A percentile compares a stretch with the other conserved stretches of the same genome.
These are phyloP conservation scores for Acropternis orthonyx DNA, from an alignment of 2,797 vertebrate genomes.

Conservation along the genomic window DNA sequence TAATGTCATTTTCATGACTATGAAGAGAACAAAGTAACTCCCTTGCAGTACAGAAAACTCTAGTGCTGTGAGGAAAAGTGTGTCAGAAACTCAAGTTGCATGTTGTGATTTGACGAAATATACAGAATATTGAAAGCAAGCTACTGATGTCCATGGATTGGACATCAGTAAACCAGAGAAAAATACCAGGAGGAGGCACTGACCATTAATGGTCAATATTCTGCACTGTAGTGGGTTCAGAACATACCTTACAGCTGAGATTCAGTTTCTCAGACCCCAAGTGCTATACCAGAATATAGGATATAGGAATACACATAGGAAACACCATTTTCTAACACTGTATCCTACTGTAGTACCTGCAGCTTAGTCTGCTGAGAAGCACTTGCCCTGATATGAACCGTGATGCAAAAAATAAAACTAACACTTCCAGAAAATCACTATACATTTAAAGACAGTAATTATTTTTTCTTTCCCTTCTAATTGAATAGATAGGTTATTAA, in stretches of 20 bases:
- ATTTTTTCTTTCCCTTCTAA: neutral
- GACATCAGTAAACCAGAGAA: neutral
- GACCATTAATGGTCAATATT: neutral
- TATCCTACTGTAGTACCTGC: neutral
- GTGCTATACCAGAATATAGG: neutral
- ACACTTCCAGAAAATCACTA: neutral
- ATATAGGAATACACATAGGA: neutral
- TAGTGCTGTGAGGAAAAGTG: neutral
- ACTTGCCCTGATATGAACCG: neutral
- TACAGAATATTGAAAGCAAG: neutral
- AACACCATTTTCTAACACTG: neutral
- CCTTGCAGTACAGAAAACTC: neutral
- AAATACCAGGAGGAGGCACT: neutral
- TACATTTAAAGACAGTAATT: neutral
- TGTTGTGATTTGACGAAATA: neutral
- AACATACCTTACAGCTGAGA: neutral
- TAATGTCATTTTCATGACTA: neutral
- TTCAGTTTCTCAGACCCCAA: neutral
- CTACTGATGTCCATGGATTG: neutral
- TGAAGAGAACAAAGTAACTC: neutral
- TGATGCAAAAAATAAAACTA: neutral
- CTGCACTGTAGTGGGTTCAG: neutral
- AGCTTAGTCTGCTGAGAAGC: neutral
- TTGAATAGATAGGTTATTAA: constrained; percentile 8
- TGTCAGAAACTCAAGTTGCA: neutral